Evolutionary conservation across 2,888 invertebrate species (phyloP).

Genomic region (Caenorhabditis imperialis): DNA sequence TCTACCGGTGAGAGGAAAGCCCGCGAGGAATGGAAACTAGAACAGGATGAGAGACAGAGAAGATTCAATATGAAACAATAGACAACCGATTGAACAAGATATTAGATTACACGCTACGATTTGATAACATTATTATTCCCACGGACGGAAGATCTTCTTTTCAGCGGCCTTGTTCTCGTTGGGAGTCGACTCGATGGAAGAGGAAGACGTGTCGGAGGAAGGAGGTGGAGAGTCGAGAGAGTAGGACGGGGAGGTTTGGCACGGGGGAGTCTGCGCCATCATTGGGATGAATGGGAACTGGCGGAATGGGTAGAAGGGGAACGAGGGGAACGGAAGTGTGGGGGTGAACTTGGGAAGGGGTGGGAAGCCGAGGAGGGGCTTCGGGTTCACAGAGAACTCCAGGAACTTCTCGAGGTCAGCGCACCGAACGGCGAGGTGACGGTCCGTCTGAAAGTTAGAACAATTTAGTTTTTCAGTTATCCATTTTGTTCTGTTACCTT

Average conservation of each 20-base stretch:
- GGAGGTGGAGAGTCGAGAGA: constrained; percentile 48
- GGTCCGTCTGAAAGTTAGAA: constrained; percentile 22
- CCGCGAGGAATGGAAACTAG: constrained; percentile 1
- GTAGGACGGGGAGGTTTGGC: constrained; percentile 34
- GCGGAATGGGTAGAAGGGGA: constrained; percentile 24
- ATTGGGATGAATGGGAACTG: not conserved
- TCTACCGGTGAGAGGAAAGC: constrained; percentile 4
- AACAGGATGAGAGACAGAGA: not conserved
- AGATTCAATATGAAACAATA: not conserved
- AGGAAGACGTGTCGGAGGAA: constrained; percentile 40
- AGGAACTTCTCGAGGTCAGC: constrained; percentile 35
- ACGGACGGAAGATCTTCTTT: constrained; percentile 30
- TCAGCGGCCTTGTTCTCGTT: constrained; percentile 9
- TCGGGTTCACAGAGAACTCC: constrained; percentile 22
- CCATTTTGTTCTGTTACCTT: constrained; percentile 16
- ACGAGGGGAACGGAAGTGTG: constrained; percentile 3
- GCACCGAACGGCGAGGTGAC: constrained; percentile 31
- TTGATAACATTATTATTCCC: constrained; percentile 13
- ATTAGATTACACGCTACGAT: too few species aligned
- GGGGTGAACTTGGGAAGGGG: constrained; percentile 4
- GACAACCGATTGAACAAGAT: not conserved
- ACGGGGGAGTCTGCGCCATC: not conserved
- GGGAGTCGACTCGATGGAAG: constrained; percentile 45
- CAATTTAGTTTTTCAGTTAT: not conserved
- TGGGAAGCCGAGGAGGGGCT: constrained; percentile 23